phyloP scores from a whole-genome alignment of 2,113 vertebrate species.

The Euleptes europaea region DNA sequence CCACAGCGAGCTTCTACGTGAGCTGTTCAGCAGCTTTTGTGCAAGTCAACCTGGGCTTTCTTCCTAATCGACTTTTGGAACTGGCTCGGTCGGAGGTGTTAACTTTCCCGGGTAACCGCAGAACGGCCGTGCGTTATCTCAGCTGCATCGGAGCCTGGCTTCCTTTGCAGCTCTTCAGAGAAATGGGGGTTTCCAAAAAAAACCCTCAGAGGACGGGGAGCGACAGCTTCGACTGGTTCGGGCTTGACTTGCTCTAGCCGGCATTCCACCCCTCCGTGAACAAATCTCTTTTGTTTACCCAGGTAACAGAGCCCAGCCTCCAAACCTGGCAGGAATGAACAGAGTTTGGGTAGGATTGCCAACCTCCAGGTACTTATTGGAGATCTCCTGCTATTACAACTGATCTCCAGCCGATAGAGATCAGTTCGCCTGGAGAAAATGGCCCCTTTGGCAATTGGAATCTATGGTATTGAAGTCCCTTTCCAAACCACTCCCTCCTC shows the following conservation, averaged over 20 bases:
- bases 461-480: too few relatives aligned
- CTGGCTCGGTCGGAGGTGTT: neutral
- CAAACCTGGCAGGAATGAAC: neutral
- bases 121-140: neutral
- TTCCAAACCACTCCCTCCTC: too few relatives aligned
- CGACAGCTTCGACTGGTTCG: neutral
- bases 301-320: neutral
- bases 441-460: too few relatives aligned
- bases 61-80: neutral
- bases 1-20: neutral
- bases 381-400: too few relatives aligned
- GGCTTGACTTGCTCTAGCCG: neutral
- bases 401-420: too few relatives aligned
- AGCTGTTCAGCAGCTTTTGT: neutral
- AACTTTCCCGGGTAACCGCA: neutral
- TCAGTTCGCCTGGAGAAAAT: too few relatives aligned
- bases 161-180: neutral
- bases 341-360: fast-evolving
- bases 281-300: neutral
- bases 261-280: neutral
- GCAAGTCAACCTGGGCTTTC: neutral
- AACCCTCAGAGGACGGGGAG: too few relatives aligned
- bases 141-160: neutral
- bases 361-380: too few relatives aligned
- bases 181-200: neutral